Evolutionary conservation across 1,140 invertebrate genomes (phyloP).

Genomic region (Zeugodacus cucurbitae): DNA sequence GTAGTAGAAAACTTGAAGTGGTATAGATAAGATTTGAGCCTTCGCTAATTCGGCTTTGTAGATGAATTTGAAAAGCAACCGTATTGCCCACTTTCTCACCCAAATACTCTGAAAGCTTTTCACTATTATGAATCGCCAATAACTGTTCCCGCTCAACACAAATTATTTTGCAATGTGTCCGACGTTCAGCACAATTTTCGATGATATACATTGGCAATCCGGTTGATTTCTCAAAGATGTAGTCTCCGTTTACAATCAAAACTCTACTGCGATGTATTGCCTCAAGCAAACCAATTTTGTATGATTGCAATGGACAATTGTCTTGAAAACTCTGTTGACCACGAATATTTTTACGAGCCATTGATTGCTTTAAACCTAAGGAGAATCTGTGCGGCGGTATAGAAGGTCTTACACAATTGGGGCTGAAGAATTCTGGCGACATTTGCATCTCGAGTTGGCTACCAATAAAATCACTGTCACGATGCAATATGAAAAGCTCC

Average conservation of each 20-base stretch:
- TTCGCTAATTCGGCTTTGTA: constrained; percentile 69
- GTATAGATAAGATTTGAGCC: constrained; percentile 53
- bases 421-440: neutral
- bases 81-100: constrained; percentile 88
- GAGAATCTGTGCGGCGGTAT: constrained; percentile 41
- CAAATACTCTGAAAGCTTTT: constrained; percentile 77
- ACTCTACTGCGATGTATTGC: constrained; percentile 48
- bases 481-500: constrained; percentile 48
- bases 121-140: constrained; percentile 53
- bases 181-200: constrained; percentile 47
- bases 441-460: constrained; percentile 44
- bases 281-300: constrained; percentile 43
- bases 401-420: constrained; percentile 23
- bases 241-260: constrained; percentile 49
- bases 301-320: neutral
- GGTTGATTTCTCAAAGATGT: constrained; percentile 51
- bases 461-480: neutral
- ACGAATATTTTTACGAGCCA: constrained; percentile 32
- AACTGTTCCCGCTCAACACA: constrained; percentile 53
- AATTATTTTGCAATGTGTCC: constrained; percentile 49
- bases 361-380: constrained; percentile 38
- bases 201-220: constrained; percentile 51
- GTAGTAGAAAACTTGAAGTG: constrained; percentile 53
- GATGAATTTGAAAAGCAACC: constrained; percentile 92
- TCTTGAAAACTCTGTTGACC: constrained; percentile 42